Base-by-base conservation (phyloP, 2,113 vertebrate genomes). In the Jacana jacana region DNA sequence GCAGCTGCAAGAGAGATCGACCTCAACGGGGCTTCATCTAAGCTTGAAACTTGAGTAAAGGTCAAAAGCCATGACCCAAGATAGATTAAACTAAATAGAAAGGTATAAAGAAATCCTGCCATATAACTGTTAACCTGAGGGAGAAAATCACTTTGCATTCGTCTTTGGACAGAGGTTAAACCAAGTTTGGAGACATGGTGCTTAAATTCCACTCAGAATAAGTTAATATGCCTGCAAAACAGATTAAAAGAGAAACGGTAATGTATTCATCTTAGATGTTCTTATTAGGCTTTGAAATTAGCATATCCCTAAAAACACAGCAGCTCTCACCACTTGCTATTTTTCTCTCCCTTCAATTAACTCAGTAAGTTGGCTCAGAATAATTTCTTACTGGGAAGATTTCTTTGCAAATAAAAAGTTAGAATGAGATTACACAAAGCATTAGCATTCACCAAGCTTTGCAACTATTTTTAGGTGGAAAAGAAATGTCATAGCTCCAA, bases 21-120 rank as follows among this genome's bases (percentile, higher is more conserved):
- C 35, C 83, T 71, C 65, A 63, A 35, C 52, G 44, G 35, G 20
- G 65, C 39, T 91, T 89, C 61, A 76, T 79, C 42, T 79, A 42
- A 95, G 28, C 80, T 72, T 69, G 72, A 48, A 88, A 79, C 24
- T 64, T 65, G 88, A 89, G 52, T 64, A 81, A 88, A 91, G 84
- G 83, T 95, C 84, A 89, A 17, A n/a, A 93, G 35, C 19, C 58
- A 33, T 79, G 84, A 85, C 78, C 60, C 66, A 65, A 91, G 77
- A 61, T 30, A 69, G 54, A 88, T 85, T 81, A 91, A 92, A 76
- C 48, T 84, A 95, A 85, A 85, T 35, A 44, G 75, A 80, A 91
- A 91, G 9, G 23, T 88, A 91, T 79, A 88, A 72, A 77, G 75
- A 91, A 91, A 70, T 24, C 4, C 25, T 90, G 28, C 39, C 28